A percentile compares a stretch with the other conserved stretches of the same genome.
These are phyloP conservation scores for Nezara viridula DNA, from an alignment of 2,888 invertebrate genomes.

Conservation along the genomic window DNA sequence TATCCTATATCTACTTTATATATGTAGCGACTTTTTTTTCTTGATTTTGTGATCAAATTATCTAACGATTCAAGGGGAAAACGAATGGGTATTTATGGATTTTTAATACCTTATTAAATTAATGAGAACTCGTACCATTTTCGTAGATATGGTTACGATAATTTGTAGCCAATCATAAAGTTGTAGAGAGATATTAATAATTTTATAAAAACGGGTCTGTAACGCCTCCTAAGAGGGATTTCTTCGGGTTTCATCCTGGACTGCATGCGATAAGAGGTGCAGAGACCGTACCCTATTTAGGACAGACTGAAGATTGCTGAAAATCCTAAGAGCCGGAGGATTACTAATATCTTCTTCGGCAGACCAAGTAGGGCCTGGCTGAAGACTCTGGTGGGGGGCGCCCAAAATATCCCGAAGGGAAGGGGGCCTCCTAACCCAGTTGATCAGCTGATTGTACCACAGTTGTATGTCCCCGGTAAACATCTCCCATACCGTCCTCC, in stretches of 20 bases:
- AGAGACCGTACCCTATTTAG: not conserved
- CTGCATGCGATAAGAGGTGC: not conserved
- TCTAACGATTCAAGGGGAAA: too few species aligned
- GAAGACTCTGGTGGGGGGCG: not conserved
- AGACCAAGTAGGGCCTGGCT: constrained; percentile 46
- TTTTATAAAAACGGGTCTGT: too few species aligned
- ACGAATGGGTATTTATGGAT: too few species aligned
- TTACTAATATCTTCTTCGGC: not conserved
- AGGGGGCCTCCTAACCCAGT: constrained; percentile 39
- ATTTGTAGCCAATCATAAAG: too few species aligned
- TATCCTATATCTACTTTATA: too few species aligned
- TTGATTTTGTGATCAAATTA: too few species aligned
- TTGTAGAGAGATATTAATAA: too few species aligned
- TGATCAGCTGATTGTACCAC: constrained; percentile 12
- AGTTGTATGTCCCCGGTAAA: constrained; percentile 13
- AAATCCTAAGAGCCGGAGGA: not conserved
- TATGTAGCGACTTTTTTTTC: too few species aligned
- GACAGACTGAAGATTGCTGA: not conserved
- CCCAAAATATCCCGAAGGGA: not conserved
- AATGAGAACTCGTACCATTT: too few species aligned
- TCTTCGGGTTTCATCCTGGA: not conserved
- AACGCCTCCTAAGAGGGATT: not conserved
- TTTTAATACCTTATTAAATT: too few species aligned
- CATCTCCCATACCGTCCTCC: not conserved
- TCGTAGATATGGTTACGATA: too few species aligned